Evolutionary conservation across 2,797 vertebrate species (phyloP), one percentile per base, ranked within the genome.

Genomic region (Ataeniobius toweri): DNA sequence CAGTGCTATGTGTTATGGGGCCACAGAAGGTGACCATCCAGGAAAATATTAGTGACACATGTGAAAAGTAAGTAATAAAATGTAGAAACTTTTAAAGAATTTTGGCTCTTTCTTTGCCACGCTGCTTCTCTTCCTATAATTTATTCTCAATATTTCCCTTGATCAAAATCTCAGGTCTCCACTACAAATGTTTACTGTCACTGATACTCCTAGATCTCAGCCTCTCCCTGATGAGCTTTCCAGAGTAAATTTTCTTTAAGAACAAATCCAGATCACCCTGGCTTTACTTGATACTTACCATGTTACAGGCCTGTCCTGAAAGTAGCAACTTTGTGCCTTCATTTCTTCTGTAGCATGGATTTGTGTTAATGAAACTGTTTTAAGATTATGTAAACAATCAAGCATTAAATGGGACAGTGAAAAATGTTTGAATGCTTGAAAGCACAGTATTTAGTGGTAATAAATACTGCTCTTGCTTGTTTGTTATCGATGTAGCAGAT

Each of bases 401-500:
- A 24, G 44, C 24, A n/a, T 68, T 22, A 67, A 41, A 67, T 41
- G 59, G 59, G 16, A 14, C 10, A 50, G 13, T 13, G 51, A 53
- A 53, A 18, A 18, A 53, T 18, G 50, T 51, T 18, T 51, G 44
- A 58, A 58, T 58, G 24, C 55, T 58, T 58, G 55, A 10, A 26
- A n/a, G 55, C 24, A 36, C 36, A 36, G 36, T 36, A 36, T 36
- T 36, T 36, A 36, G 36, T 46, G 44, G 44, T 46, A 46, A 46
- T 46, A 55, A 16, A 55, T 16, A 55, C 51, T 18, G 65, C 22
- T 8, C 56, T 67, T 26, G 10, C 24, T 26, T 22, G 18, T 68
- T 65, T 80, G 51, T 73, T 68, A 68, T 72, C 13, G 0, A n/a
- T 69, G 36, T 82, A 78, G 68, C 67, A 68, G 69, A 68, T 58